phyloP scores from a whole-genome alignment of 1,140 invertebrate genomes.

The Trissolcus basalis region DNA sequence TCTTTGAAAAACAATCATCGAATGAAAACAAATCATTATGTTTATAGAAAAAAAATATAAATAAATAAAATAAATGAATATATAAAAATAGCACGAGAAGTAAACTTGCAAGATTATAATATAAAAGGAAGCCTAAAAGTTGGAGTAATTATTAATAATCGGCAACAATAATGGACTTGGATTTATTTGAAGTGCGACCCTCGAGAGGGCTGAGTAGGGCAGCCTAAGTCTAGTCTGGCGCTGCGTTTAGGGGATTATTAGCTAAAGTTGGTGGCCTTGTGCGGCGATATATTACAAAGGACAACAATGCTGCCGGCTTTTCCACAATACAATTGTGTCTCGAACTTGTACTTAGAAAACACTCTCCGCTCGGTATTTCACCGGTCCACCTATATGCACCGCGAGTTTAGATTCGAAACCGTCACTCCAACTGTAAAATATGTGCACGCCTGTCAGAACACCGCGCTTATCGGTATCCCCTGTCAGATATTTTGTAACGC shows the following conservation, averaged over 20 bases:
- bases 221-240: conserved; percentile 48
- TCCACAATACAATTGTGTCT: conserved; percentile 62
- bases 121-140: background rate
- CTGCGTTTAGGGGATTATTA: conserved; percentile 67
- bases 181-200: conserved; percentile 32
- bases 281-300: conserved; percentile 65
- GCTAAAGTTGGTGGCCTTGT: conserved; percentile 64
- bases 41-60: too few species aligned
- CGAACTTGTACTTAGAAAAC: conserved; percentile 58
- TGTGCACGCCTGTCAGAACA: conserved; percentile 8
- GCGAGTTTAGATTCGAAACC: conserved; percentile 16
- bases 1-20: too few species aligned
- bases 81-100: too few species aligned
- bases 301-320: conserved; percentile 65
- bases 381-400: conserved; percentile 23
- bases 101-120: too few species aligned
- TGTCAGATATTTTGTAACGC: too few species aligned
- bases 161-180: conserved; percentile 14
- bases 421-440: conserved; percentile 40
- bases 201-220: conserved; percentile 35
- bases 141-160: conserved; percentile 11
- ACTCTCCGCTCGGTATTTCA: conserved; percentile 25
- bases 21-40: too few species aligned
- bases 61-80: too few species aligned
- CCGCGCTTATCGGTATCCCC: background rate